Conservation (phyloP, 2,797 vertebrate genomes). For the Protosalanx chinensis region DNA sequence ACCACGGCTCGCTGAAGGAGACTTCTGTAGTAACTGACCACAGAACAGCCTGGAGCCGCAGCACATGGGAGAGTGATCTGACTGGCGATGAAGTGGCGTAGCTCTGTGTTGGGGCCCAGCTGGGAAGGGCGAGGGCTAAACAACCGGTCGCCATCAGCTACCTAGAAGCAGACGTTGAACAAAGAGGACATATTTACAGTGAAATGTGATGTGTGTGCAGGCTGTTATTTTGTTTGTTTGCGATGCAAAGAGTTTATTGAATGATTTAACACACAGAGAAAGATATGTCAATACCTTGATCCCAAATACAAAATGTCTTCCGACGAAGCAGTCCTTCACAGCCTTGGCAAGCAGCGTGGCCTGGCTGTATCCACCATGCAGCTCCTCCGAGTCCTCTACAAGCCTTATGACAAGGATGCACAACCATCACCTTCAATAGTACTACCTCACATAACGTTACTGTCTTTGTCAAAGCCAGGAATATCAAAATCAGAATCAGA, state of each 20-base stretch:
- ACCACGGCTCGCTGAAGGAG: constrained; percentile 56
- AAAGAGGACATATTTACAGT: neutral
- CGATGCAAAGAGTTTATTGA: neutral
- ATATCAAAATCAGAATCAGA: neutral
- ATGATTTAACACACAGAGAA: neutral
- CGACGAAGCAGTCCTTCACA: constrained; percentile 85
- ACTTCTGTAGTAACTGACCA: constrained; percentile 52
- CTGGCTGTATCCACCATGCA: constrained; percentile 50
- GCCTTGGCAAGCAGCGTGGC: constrained; percentile 75
- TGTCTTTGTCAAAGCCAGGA: neutral
- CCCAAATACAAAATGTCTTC: constrained; percentile 87
- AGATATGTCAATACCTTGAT: constrained; percentile 77
- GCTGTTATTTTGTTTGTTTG: neutral
- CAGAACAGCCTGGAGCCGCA: constrained; percentile 52
- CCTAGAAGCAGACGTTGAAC: constrained; percentile 42
- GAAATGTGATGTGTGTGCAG: neutral
- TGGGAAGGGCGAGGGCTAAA: neutral
- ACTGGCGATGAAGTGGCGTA: constrained; percentile 54
- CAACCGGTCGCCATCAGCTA: constrained; percentile 29
- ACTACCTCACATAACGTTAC: neutral
- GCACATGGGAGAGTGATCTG: constrained; percentile 62
- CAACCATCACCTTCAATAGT: neutral
- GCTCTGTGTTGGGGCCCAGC: constrained; percentile 22
- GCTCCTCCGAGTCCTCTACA: constrained; percentile 59
- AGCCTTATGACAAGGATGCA: constrained; percentile 51